Conservation (phyloP, 2,797 vertebrate species). For the Spinibarbus caldwelli region DNA sequence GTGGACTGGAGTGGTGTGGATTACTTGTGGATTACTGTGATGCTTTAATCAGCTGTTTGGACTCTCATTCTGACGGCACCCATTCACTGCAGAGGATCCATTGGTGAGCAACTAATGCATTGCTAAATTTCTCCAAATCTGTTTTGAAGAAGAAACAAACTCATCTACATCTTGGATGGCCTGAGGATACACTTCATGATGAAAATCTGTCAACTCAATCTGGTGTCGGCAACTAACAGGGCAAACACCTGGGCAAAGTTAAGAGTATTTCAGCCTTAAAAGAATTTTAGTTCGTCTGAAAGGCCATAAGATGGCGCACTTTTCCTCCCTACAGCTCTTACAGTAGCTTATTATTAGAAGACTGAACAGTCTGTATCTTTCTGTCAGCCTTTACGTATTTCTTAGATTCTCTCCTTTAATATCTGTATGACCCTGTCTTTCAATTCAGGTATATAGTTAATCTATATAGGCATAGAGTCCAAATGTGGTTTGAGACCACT, state of each 20-base stretch:
- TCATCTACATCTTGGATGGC: too few species aligned
- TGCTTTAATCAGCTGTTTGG: too few species aligned
- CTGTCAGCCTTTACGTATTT: background rate
- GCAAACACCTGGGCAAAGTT: background rate
- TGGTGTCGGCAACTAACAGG: too few species aligned
- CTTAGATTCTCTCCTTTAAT: background rate
- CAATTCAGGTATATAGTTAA: background rate
- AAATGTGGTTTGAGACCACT: background rate
- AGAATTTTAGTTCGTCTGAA: background rate
- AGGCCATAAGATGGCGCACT: constrained; percentile 3
- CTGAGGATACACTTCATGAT: too few species aligned
- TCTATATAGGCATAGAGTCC: background rate
- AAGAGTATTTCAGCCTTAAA: background rate
- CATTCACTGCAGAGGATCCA: too few species aligned
- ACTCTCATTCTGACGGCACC: too few species aligned
- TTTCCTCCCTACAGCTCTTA: background rate
- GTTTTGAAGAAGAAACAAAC: background rate
- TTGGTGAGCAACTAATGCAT: background rate
- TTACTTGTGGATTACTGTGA: background rate
- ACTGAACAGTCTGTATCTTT: background rate
- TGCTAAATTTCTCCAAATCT: background rate
- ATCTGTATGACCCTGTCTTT: background rate
- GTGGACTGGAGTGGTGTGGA: background rate
- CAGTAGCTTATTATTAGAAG: background rate
- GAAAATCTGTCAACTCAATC: too few species aligned